Evolutionary conservation across 2,888 invertebrate genomes (phyloP).

Genomic region (Tromatobia lineatoria): DNA sequence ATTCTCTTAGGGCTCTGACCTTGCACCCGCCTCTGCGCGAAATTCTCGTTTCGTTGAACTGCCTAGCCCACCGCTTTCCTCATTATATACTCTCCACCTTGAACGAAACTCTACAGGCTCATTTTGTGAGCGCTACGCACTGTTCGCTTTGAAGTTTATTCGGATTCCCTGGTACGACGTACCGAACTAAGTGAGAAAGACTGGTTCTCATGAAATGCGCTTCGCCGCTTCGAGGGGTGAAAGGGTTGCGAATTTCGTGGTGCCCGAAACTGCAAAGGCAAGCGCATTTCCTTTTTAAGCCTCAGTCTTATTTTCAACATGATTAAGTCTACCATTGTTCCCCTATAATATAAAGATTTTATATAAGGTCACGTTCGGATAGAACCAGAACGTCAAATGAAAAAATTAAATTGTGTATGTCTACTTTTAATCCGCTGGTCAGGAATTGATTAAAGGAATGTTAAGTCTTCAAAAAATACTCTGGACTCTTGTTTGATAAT

Average conservation of each 20-base stretch:
- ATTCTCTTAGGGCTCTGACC: conserved; percentile 33
- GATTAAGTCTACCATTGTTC: background rate
- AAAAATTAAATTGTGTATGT: no score
- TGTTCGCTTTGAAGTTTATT: conserved; percentile 71
- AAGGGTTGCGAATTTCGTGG: background rate
- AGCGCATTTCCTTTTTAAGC: background rate
- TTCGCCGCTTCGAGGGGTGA: background rate
- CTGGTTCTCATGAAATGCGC: background rate
- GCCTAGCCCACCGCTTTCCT: conserved; percentile 23
- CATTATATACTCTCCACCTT: conserved; percentile 50
- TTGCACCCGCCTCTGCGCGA: conserved; percentile 30
- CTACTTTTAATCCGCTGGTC: no score
- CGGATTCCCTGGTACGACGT: conserved; percentile 45
- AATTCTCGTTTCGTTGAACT: conserved; percentile 31
- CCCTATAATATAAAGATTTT: background rate
- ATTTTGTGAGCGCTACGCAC: conserved; percentile 22
- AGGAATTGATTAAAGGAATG: no score
- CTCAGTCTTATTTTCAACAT: background rate
- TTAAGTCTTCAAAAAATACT: no score
- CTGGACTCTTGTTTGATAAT: no score
- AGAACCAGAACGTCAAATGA: no score
- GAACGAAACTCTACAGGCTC: conserved; percentile 11
- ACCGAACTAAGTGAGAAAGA: conserved; percentile 9
- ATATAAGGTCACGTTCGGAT: background rate
- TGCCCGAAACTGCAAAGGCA: background rate